Evolutionary conservation across 2,113 vertebrate genomes (phyloP), one percentile per base, ranked within the genome.

Genomic region (Pardalotus punctatus): DNA sequence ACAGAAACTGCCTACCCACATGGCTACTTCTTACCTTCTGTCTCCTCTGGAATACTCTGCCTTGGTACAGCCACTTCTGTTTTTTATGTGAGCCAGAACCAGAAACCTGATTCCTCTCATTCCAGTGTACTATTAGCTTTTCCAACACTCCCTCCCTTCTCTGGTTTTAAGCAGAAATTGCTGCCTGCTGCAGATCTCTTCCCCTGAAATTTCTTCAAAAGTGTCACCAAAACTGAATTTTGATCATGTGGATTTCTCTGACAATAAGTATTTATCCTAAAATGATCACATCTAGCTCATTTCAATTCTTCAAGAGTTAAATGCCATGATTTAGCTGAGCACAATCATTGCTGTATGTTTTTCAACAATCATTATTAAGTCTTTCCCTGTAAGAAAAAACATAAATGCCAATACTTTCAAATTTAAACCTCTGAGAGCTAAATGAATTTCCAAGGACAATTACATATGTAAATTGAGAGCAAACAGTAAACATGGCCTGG

Each of bases 341-440:
- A 80, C 27, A 84, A 25, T 16, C 8, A 29, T 35, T 90, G 62
- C 23, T 16, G 2, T 36, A 14, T 31, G 10, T 56, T 72, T 70
- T 12, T 9, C 25, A 77, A 42, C 12, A 65, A 38, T 10, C 0
- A 0, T 5, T 6, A 0, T 33, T 33, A 85, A 67, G 10, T 57
- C 82, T 13, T 76, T 88, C 42, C 47, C n/a, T 80, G 25, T 77
- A 38, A 77, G 31, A 86, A 88, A 85, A 88, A 5, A 80, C 33
- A 42, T 22, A 80, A 86, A 78, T 62, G 38, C 2, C 42, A 88
- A 5, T 61, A 67, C 81, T 92, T 96, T 73, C 33, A 54, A 66
- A 78, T 6, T 17, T 58, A 58, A 83, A 90, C 31, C 35, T 93
- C 64, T 67, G 35, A 81, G 11, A 73, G 4, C 14, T 57, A 80